Evolutionary conservation across 2,113 vertebrate genomes (phyloP).

Genomic region (Colaptes auratus): DNA sequence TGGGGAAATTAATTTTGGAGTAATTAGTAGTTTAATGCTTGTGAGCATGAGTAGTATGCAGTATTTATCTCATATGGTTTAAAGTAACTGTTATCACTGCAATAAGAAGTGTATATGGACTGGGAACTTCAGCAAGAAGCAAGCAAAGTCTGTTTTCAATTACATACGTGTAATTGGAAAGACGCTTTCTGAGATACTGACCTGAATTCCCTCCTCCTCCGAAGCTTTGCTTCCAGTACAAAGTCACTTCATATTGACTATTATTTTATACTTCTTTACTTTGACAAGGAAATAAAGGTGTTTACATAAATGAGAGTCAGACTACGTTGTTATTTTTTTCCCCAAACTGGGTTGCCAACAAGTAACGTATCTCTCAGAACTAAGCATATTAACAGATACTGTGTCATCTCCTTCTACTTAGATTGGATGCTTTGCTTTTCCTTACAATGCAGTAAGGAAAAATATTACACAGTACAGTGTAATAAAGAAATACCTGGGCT

Average conservation of each 20-base stretch:
- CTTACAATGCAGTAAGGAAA: neutral
- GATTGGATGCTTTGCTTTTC: conserved; percentile 1
- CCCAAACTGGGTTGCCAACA: neutral
- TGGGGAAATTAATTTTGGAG: neutral
- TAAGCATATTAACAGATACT: neutral
- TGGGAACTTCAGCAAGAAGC: conserved; percentile 53
- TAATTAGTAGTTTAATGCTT: conserved; percentile 10
- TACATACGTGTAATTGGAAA: conserved; percentile 44
- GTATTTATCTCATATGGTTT: conserved; percentile 49
- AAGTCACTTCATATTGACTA: neutral
- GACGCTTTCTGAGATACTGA: neutral
- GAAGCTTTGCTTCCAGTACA: neutral
- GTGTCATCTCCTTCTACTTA: neutral
- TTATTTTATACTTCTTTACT: neutral
- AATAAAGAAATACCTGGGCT: neutral
- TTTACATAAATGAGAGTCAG: neutral
- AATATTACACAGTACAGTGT: neutral
- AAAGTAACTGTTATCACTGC: conserved; percentile 35
- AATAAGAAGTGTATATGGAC: conserved; percentile 31
- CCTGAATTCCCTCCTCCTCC: neutral
- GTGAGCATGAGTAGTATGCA: conserved; percentile 13
- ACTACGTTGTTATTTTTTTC: neutral
- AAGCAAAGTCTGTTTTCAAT: conserved; percentile 26
- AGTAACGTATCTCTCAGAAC: neutral
- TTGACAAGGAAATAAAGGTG: neutral